phyloP scores from a whole-genome alignment of 2,888 invertebrate genomes.

The Piscicola geometra region DNA sequence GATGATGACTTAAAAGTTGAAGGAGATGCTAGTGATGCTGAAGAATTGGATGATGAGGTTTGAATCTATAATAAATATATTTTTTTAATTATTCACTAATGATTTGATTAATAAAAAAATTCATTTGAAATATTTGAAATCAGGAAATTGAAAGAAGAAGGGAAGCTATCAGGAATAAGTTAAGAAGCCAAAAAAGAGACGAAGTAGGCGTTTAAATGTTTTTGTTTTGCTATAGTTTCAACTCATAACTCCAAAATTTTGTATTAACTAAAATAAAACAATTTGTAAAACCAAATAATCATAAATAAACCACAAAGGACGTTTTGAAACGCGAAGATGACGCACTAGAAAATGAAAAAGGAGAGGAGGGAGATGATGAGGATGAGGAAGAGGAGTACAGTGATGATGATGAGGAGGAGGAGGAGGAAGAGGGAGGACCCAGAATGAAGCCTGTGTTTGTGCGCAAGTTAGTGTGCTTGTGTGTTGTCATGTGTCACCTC shows the following conservation, averaged over 20 bases:
- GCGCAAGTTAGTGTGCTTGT: slow-evolving; percentile 61
- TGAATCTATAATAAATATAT: background rate
- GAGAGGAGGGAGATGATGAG: slow-evolving; percentile 50
- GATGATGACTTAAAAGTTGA: slow-evolving; percentile 14
- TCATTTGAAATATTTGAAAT: too few relatives aligned
- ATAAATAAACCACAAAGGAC: background rate
- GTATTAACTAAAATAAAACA: slow-evolving; percentile 4
- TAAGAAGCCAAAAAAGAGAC: slow-evolving; percentile 57
- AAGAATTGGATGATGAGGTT: slow-evolving; percentile 54
- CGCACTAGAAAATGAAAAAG: slow-evolving; percentile 52
- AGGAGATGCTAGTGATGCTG: slow-evolving; percentile 45
- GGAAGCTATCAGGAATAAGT: slow-evolving; percentile 65
- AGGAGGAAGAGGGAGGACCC: slow-evolving; percentile 72
- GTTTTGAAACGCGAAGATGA: slow-evolving; percentile 43
- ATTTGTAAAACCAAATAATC: background rate
- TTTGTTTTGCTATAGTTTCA: slow-evolving; percentile 1
- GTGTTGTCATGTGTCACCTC: too few relatives aligned
- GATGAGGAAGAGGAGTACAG: slow-evolving; percentile 69
- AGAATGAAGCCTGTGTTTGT: slow-evolving; percentile 91
- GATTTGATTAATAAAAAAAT: too few relatives aligned
- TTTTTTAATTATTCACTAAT: too few relatives aligned
- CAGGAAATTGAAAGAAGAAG: slow-evolving; percentile 67
- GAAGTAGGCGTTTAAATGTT: slow-evolving; percentile 45
- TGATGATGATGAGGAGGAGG: slow-evolving; percentile 59
- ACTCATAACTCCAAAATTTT: too few relatives aligned